Percentiles rank a stretch among this genome's conserved stretches.
Conservation (phyloP, 1,140 invertebrate species). For the Drosophila littoralis region DNA sequence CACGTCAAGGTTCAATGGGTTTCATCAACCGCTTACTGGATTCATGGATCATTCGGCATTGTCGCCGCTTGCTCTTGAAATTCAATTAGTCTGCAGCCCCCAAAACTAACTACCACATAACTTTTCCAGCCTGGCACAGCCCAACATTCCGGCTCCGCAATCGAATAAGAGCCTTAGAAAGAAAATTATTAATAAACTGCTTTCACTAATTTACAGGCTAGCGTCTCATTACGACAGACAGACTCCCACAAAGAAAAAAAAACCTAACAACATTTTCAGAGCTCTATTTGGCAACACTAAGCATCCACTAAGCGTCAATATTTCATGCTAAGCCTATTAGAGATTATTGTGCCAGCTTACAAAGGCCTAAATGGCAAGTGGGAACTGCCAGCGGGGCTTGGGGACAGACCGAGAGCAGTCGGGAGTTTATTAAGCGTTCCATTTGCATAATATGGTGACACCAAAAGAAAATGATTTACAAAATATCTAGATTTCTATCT, state of each 20-base stretch:
- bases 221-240: conserved; percentile 37
- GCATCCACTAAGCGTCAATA: conserved; percentile 79
- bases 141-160: conserved; percentile 15
- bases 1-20: conserved; percentile 64
- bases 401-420: neutral
- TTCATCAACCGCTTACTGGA: conserved; percentile 33
- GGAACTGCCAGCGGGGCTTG: conserved; percentile 24
- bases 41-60: conserved; percentile 37
- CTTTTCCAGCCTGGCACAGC: conserved; percentile 29
- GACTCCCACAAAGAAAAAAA: neutral
- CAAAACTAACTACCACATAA: conserved; percentile 43
- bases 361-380: conserved; percentile 69
- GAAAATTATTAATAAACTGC: conserved; percentile 72
- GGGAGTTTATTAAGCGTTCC: conserved; percentile 39
- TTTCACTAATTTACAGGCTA: conserved; percentile 73
- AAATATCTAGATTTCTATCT: conserved; percentile 21
- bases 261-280: conserved; percentile 58
- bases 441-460: conserved; percentile 70
- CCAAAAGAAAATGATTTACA: conserved; percentile 25
- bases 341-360: conserved; percentile 81
- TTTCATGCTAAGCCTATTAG: conserved; percentile 81
- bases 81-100: conserved; percentile 68
- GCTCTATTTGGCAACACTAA: conserved; percentile 75
- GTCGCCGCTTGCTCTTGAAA: conserved; percentile 14
- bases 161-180: conserved; percentile 40